Evolutionary conservation across 2,113 vertebrate genomes (phyloP).

Genomic region (Elgaria multicarinata): DNA sequence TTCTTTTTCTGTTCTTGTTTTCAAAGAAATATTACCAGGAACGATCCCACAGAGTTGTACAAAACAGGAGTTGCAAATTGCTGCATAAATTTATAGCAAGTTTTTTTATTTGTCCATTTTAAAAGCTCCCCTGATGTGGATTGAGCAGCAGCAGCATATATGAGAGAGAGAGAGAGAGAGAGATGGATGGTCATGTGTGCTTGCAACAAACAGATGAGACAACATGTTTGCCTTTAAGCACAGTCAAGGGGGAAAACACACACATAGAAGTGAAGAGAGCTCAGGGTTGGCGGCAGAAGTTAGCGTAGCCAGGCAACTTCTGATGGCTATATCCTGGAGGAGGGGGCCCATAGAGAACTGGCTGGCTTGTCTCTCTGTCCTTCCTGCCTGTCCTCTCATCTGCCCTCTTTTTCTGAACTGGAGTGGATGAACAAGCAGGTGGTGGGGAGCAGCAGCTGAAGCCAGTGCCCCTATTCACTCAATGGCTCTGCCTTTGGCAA

Average conservation of each 20-base stretch:
- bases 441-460: background rate
- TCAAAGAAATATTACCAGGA: background rate
- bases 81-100: background rate
- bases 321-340: background rate
- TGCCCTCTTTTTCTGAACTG: background rate
- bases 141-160: background rate
- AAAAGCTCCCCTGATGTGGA: background rate
- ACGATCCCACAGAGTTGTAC: background rate
- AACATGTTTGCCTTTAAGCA: background rate
- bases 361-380: too few relatives aligned
- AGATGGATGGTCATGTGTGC: background rate
- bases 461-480: background rate
- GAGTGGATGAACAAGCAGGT: background rate
- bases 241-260: background rate
- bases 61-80: background rate
- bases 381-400: background rate
- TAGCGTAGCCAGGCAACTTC: background rate
- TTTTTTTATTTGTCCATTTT: slow-evolving; percentile 9
- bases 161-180: accelerated
- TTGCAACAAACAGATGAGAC: background rate
- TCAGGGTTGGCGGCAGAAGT: too few relatives aligned
- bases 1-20: background rate
- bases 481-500: background rate
- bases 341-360: too few relatives aligned
- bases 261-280: too few relatives aligned